phyloP scores from a whole-genome alignment of 2,797 vertebrate species.

The Poeciliopsis paucimaculata region DNA sequence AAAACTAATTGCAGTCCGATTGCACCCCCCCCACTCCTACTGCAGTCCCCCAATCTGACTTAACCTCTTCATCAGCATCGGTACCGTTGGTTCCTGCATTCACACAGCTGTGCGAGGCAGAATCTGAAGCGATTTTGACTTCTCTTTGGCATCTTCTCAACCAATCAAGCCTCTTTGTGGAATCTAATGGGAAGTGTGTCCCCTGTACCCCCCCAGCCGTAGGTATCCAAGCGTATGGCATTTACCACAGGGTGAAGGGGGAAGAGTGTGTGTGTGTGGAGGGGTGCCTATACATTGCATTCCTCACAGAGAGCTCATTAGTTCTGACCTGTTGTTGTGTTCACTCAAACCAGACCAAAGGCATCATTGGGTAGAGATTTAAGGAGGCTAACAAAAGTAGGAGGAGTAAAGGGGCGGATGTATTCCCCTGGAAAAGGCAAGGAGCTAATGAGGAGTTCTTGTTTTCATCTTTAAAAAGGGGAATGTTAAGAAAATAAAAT shows the following conservation, averaged over 20 bases:
- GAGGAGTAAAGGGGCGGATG: slow-evolving; percentile 19
- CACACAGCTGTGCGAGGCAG: neutral
- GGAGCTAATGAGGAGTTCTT: slow-evolving; percentile 60
- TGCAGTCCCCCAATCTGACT: slow-evolving; percentile 21
- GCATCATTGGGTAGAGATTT: slow-evolving; percentile 56
- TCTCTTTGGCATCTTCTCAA: slow-evolving; percentile 14
- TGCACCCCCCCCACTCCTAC: neutral
- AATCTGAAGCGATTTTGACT: neutral
- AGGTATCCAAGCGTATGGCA: slow-evolving; percentile 31
- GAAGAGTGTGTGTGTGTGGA: neutral
- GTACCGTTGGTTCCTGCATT: neutral
- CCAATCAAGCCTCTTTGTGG: slow-evolving; percentile 8
- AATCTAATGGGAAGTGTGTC: neutral
- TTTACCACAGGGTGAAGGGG: slow-evolving; percentile 28
- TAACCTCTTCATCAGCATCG: slow-evolving; percentile 9
- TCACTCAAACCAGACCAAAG: slow-evolving; percentile 72
- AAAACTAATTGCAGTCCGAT: slow-evolving; percentile 6
- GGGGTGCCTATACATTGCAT: slow-evolving; percentile 58
- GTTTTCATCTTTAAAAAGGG: slow-evolving; percentile 45
- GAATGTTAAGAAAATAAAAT: slow-evolving; percentile 24
- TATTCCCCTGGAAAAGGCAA: slow-evolving; percentile 47
- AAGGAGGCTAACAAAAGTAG: slow-evolving; percentile 37
- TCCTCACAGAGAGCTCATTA: slow-evolving; percentile 69
- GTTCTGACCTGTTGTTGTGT: slow-evolving; percentile 64
- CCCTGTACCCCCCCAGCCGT: slow-evolving; percentile 10